These are phyloP conservation scores for Pitta sordida DNA, from an alignment of 2,113 vertebrate species.

Conservation along the genomic window DNA sequence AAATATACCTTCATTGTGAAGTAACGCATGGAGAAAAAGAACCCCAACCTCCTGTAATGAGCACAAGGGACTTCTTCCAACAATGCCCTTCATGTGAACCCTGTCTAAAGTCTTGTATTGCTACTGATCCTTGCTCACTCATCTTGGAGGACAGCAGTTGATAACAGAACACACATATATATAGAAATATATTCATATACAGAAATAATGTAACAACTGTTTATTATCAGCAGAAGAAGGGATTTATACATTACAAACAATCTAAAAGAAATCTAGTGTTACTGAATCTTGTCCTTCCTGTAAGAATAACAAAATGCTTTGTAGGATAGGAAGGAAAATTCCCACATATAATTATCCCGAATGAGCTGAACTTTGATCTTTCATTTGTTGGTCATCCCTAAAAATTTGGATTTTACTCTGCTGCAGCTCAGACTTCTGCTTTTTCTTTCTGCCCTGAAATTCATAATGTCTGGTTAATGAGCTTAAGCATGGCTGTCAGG, in stretches of 20 bases:
- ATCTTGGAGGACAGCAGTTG: not conserved
- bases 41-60: not conserved
- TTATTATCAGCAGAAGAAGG: not conserved
- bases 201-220: not conserved
- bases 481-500: not conserved
- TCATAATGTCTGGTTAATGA: not conserved
- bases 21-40: not conserved
- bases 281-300: not conserved
- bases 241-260: not conserved
- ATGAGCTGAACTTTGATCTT: not conserved
- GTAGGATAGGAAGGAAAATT: not conserved
- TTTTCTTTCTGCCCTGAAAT: not conserved
- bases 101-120: not conserved
- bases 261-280: not conserved
- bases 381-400: not conserved
- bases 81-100: not conserved
- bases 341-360: not conserved
- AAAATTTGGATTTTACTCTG: not conserved
- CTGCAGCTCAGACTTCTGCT: not conserved
- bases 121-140: not conserved
- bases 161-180: no score
- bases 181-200: not conserved
- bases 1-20: not conserved
- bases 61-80: not conserved
- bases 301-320: not conserved